phyloP scores from a whole-genome alignment of 2,888 invertebrate species.

The Cryptocephalus moraei region DNA sequence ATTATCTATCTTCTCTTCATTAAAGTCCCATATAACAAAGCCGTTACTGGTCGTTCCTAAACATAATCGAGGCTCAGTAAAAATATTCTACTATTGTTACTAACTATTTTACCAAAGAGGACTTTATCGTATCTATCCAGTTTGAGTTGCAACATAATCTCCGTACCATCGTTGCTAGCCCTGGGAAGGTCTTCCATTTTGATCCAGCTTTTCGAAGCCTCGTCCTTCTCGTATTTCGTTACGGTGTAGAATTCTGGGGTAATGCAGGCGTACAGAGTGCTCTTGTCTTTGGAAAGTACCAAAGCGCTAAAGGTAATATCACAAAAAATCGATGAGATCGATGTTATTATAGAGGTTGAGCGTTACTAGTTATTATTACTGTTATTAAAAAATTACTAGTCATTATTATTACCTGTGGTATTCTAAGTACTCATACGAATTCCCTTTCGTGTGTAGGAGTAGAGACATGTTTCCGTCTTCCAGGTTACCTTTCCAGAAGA shows the following conservation, averaged over 20 bases:
- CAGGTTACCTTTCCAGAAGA: slow-evolving; percentile 74
- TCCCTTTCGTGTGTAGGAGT: slow-evolving; percentile 11
- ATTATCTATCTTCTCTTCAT: slow-evolving; percentile 37
- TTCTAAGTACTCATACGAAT: slow-evolving; percentile 18
- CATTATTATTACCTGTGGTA: slow-evolving; percentile 16
- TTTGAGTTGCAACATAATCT: slow-evolving; percentile 71
- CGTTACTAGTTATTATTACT: neutral
- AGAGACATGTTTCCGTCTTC: slow-evolving; percentile 61
- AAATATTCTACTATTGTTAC: neutral
- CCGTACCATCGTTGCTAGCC: slow-evolving; percentile 59
- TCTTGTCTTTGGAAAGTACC: slow-evolving; percentile 56
- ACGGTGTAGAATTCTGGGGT: slow-evolving; percentile 49
- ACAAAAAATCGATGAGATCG: neutral
- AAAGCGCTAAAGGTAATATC: slow-evolving; percentile 44
- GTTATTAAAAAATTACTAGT: neutral
- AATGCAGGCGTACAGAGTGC: slow-evolving; percentile 59
- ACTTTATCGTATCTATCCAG: slow-evolving; percentile 72
- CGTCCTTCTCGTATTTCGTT: slow-evolving; percentile 37
- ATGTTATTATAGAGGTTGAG: neutral
- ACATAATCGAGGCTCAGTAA: slow-evolving; percentile 1
- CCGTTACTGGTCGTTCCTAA: slow-evolving; percentile 69
- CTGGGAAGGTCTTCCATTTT: slow-evolving; percentile 52
- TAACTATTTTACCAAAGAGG: slow-evolving; percentile 52
- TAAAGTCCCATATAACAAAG: slow-evolving; percentile 73
- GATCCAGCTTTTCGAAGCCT: slow-evolving; percentile 50